phyloP scores from a whole-genome alignment of 2,113 vertebrate species.

The Chaetura pelagica region DNA sequence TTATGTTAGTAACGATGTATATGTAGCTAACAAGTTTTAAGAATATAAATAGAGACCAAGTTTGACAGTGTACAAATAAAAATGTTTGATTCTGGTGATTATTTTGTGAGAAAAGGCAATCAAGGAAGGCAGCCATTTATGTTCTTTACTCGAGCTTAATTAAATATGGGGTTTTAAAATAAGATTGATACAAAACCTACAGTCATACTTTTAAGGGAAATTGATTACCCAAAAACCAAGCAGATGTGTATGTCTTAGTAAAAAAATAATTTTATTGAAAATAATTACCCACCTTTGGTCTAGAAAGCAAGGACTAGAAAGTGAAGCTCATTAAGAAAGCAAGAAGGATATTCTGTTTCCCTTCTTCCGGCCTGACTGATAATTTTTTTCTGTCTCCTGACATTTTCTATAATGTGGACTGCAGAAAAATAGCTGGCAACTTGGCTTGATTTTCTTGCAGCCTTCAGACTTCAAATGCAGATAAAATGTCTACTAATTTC shows the following conservation, averaged over 20 bases:
- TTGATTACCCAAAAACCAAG: not conserved
- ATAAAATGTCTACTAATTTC: slow-evolving; percentile 56
- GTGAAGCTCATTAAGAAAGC: not conserved
- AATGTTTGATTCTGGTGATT: not conserved
- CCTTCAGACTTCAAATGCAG: slow-evolving; percentile 30
- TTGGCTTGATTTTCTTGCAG: slow-evolving; percentile 37
- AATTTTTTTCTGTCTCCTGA: not conserved
- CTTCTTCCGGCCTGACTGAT: slow-evolving; percentile 29
- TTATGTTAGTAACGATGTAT: not conserved
- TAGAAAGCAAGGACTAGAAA: not conserved
- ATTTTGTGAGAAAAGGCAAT: not conserved
- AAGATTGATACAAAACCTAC: not conserved
- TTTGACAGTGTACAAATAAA: not conserved
- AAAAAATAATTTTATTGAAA: not conserved
- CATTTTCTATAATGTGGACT: slow-evolving; percentile 15
- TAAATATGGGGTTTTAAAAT: not conserved
- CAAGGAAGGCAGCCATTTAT: not conserved
- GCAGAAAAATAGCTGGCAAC: slow-evolving; percentile 23
- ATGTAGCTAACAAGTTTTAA: not conserved
- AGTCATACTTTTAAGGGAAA: not conserved
- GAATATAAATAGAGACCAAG: not conserved
- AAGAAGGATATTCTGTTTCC: not conserved
- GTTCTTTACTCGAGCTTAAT: not conserved
- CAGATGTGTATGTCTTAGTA: not conserved
- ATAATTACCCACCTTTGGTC: not conserved